These are phyloP conservation scores for Horisme vitalbata DNA, from an alignment of 2,888 invertebrate genomes.

Conservation along the genomic window DNA sequence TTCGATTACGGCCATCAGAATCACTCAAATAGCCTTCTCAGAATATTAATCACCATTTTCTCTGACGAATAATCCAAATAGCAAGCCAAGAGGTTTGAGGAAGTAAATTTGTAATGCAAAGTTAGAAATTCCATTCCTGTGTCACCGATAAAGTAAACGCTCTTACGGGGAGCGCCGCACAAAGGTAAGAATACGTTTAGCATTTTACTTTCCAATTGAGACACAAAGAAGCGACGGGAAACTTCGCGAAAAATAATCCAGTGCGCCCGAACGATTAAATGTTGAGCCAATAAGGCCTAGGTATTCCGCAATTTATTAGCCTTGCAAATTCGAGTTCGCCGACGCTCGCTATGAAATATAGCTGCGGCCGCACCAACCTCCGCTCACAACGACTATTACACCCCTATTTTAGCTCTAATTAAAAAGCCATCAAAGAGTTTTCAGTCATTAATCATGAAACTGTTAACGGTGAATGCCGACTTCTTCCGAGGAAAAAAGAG, in stretches of 20 bases:
- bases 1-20: no score
- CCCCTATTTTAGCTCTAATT: slow-evolving; percentile 83
- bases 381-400: slow-evolving; percentile 68
- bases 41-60: slow-evolving; percentile 81
- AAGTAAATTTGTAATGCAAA: slow-evolving; percentile 82
- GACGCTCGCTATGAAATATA: slow-evolving; percentile 76
- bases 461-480: slow-evolving; percentile 80
- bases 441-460: slow-evolving; percentile 83
- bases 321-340: slow-evolving; percentile 76
- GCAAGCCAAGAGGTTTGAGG: slow-evolving; percentile 61
- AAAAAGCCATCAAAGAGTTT: slow-evolving; percentile 84
- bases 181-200: slow-evolving; percentile 72
- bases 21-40: slow-evolving; percentile 80
- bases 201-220: slow-evolving; percentile 63
- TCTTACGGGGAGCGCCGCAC: slow-evolving; percentile 55
- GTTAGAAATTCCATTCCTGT: slow-evolving; percentile 78
- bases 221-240: slow-evolving; percentile 54
- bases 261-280: slow-evolving; percentile 65
- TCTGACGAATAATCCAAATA: slow-evolving; percentile 77
- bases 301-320: slow-evolving; percentile 81
- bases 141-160: slow-evolving; percentile 76
- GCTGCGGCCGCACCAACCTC: slow-evolving; percentile 70
- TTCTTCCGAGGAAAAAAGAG: slow-evolving; percentile 71
- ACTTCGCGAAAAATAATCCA: slow-evolving; percentile 70
- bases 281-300: slow-evolving; percentile 79